These are phyloP conservation scores for Ophiodon elongatus DNA, from an alignment of 2,113 vertebrate species.

Conservation along the genomic window DNA sequence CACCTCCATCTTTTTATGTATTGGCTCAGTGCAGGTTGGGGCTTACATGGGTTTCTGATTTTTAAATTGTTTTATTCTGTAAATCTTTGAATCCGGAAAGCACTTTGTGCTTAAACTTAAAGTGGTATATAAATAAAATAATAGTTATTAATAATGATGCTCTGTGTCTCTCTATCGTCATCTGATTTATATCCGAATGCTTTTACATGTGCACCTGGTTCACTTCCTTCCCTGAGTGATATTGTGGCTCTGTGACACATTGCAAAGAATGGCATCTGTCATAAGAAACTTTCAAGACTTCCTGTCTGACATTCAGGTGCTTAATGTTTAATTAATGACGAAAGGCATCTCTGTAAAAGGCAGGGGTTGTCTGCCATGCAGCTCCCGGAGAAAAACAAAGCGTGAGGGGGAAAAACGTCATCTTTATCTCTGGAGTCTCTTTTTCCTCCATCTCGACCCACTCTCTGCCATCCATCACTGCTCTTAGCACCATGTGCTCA, in stretches of 20 bases:
- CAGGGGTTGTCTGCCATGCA: slow-evolving; percentile 30
- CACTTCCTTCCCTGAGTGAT: not conserved
- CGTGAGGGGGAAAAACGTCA: slow-evolving; percentile 16
- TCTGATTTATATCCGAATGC: not conserved
- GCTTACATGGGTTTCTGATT: not conserved
- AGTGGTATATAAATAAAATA: not conserved
- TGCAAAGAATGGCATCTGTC: slow-evolving; percentile 47
- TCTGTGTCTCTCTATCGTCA: not conserved
- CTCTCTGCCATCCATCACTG: slow-evolving; percentile 38
- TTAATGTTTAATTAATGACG: slow-evolving; percentile 72
- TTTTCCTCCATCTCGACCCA: not conserved
- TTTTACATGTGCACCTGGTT: slow-evolving; percentile 1
- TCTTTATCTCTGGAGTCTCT: slow-evolving; percentile 55
- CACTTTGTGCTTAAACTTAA: not conserved
- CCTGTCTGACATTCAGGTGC: slow-evolving; percentile 21
- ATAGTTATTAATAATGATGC: not conserved
- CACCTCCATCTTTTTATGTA: not conserved
- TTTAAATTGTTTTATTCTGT: too few species aligned
- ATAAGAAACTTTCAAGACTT: slow-evolving; percentile 12
- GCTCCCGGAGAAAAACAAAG: slow-evolving; percentile 61
- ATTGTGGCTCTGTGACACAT: slow-evolving; percentile 6
- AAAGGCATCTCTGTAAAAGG: slow-evolving; percentile 19
- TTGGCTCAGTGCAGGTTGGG: not conserved
- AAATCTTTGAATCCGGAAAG: not conserved
- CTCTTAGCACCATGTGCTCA: slow-evolving; percentile 22